These are phyloP conservation scores for Pogonus chalceus DNA, from an alignment of 1,140 invertebrate genomes.

Conservation along the genomic window DNA sequence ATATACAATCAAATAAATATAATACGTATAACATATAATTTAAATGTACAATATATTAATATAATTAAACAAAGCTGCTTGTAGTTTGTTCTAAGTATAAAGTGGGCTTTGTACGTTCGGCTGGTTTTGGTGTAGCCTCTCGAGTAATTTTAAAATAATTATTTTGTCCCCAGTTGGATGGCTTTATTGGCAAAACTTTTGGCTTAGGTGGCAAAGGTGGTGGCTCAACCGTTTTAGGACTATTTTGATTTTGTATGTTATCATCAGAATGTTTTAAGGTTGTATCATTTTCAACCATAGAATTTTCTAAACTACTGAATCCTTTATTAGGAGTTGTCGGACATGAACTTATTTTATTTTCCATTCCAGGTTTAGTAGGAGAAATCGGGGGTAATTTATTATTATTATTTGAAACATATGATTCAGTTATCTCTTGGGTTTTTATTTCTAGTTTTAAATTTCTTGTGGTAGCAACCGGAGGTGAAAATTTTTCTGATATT, in stretches of 20 bases:
- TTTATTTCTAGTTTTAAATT: conserved; percentile 17
- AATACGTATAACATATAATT: not conserved
- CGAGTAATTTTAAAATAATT: conserved; percentile 25
- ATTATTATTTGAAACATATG: not conserved
- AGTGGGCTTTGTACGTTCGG: conserved; percentile 25
- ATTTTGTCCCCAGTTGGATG: conserved; percentile 42
- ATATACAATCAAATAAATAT: not conserved
- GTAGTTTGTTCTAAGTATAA: conserved; percentile 50
- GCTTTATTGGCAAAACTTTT: conserved; percentile 45
- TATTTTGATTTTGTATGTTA: conserved; percentile 6
- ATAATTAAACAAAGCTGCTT: conserved; percentile 49
- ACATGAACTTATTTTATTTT: conserved; percentile 17
- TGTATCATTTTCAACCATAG: conserved; percentile 22
- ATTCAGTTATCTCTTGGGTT: conserved; percentile 6
- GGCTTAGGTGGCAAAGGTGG: conserved; percentile 48
- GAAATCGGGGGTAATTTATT: conserved; percentile 9
- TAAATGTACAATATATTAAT: not conserved
- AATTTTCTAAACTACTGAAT: conserved; percentile 23
- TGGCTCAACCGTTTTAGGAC: conserved; percentile 27
- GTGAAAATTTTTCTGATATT: conserved; percentile 7
- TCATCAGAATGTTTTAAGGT: not conserved
- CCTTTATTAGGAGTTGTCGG: conserved; percentile 22
- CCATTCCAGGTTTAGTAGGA: conserved; percentile 11
- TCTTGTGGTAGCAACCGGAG: conserved; percentile 14
- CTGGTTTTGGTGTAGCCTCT: conserved; percentile 20